Percentiles rank a stretch among this genome's conserved stretches.
phyloP scores from a whole-genome alignment of 2,797 vertebrate species.

The Neosalanx taihuensis region DNA sequence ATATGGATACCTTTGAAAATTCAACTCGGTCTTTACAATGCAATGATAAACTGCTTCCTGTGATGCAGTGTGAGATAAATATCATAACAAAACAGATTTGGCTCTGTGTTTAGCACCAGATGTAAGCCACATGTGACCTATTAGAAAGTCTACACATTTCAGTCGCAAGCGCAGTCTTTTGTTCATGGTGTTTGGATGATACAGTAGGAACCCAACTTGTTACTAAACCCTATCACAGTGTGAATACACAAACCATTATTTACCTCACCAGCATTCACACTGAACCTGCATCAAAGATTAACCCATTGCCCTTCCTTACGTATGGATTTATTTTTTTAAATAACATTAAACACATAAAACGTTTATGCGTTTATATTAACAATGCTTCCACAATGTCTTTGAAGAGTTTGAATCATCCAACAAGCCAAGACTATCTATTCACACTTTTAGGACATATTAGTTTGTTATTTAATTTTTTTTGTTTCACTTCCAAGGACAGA shows the following conservation, averaged over 20 bases:
- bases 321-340: conserved; percentile 57
- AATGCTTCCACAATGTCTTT: conserved; percentile 15
- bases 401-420: conserved; percentile 51
- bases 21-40: conserved; percentile 34
- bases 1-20: conserved; percentile 17
- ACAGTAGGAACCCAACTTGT: not conserved
- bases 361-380: conserved; percentile 18
- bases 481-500: not conserved
- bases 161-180: not conserved
- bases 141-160: not conserved
- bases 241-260: not conserved
- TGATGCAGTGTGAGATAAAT: conserved; percentile 24
- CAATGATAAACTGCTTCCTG: conserved; percentile 21
- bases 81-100: conserved; percentile 5
- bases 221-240: not conserved
- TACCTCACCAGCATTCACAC: not conserved
- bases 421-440: conserved; percentile 22
- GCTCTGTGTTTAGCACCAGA: conserved; percentile 21
- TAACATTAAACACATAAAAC: conserved; percentile 13
- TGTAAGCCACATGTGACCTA: conserved; percentile 24
- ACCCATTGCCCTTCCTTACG: conserved; percentile 19
- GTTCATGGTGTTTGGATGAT: not conserved
- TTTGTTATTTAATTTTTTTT: not conserved
- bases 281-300: not conserved
- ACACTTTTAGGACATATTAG: not conserved